Evolutionary conservation across 2,113 vertebrate species (phyloP).

Genomic region (Uria aalge): DNA sequence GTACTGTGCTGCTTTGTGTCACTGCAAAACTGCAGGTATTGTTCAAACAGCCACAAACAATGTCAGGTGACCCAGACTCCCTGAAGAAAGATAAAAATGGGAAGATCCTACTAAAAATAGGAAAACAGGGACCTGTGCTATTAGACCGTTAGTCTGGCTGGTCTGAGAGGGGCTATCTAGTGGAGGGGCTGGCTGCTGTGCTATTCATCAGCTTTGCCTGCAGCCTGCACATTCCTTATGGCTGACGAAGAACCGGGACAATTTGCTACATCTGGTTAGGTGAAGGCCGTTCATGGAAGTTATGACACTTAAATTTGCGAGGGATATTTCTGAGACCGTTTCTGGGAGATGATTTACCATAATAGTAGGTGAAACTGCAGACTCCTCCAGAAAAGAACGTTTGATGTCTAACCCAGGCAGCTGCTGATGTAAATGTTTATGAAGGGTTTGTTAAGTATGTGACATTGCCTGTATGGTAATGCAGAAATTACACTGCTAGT

Average conservation of each 20-base stretch:
- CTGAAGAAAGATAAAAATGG: background rate
- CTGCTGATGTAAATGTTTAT: slow-evolving; percentile 23
- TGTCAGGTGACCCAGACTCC: background rate
- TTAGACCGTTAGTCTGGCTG: background rate
- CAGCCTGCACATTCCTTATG: background rate
- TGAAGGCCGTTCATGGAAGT: background rate
- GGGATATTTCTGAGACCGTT: background rate
- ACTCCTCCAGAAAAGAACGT: background rate
- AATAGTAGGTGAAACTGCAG: background rate
- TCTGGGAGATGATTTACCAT: background rate
- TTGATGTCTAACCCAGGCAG: slow-evolving; percentile 5
- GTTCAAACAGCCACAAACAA: background rate
- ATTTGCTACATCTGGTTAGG: background rate
- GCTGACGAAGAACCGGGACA: background rate
- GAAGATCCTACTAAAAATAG: background rate
- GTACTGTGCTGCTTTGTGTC: background rate
- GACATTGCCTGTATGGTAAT: background rate
- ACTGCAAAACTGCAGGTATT: background rate
- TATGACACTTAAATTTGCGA: background rate
- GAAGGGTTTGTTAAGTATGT: background rate
- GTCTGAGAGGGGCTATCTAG: background rate
- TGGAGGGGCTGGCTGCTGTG: background rate
- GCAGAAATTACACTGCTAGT: background rate
- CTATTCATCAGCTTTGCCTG: background rate
- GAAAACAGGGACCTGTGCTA: background rate